phyloP scores from a whole-genome alignment of 2,797 vertebrate species.

The Clamator glandarius region DNA sequence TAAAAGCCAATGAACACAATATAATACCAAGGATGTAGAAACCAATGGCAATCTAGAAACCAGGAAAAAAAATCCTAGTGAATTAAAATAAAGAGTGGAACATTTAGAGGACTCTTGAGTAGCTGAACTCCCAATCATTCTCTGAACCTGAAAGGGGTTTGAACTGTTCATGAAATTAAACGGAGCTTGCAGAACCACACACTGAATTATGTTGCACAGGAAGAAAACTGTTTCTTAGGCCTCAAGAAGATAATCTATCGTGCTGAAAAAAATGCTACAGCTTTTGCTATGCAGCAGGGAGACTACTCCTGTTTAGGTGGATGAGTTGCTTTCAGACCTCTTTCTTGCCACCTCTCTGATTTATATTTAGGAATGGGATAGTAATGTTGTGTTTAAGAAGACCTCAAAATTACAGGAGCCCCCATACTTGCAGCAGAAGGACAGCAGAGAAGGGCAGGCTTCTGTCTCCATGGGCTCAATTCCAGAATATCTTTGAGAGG shows the following conservation, averaged over 20 bases:
- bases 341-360: not conserved
- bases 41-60: constrained; percentile 10
- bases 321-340: not conserved
- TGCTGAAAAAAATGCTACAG: not conserved
- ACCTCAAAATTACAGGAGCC: not conserved
- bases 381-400: not conserved
- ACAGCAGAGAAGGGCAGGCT: not conserved
- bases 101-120: constrained; percentile 2
- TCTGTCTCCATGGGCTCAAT: not conserved
- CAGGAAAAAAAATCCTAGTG: constrained; percentile 1
- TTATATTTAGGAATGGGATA: not conserved
- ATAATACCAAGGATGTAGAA: not conserved
- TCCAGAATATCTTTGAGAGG: not conserved
- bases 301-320: not conserved
- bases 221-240: constrained; percentile 35
- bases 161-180: constrained; percentile 33
- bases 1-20: not conserved
- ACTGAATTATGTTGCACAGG: constrained; percentile 2
- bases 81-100: not conserved
- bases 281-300: not conserved
- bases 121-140: constrained; percentile 14
- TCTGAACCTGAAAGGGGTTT: not conserved
- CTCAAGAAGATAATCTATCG: constrained; percentile 10
- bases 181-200: constrained; percentile 25
- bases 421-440: not conserved